Base-by-base conservation (phyloP, 2,113 vertebrate genomes). In the Psephotus haematonotus region DNA sequence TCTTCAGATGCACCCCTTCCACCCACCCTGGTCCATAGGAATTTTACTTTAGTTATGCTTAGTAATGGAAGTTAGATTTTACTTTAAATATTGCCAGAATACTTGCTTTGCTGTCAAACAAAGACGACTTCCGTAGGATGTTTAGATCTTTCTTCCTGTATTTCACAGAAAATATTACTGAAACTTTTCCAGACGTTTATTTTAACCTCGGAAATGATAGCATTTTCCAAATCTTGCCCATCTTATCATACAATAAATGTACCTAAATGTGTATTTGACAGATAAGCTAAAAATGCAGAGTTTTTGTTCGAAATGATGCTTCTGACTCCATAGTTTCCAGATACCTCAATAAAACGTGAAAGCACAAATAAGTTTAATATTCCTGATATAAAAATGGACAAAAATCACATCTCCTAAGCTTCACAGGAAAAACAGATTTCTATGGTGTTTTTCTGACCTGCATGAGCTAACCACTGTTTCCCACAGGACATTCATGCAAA, bases 11-110 rank as follows among this genome's bases (percentile, higher is more conserved):
- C 1, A 1, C 1, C 47, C 15, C 28, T 70, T 76, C 7, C 7
- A 28, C 10, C 10, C 3, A 29, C 3, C 8, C 7, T 0, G 0
- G n/a, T 44, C 14, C 17, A 9, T 25, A 14, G 43, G 64, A 39
- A n/a, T 89, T 80, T 82, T 74, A 74, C 23, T 20, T 16, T 43
- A 62, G 17, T 16, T 79, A 70, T n/a, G 10, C 52, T 92, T 76
- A 70, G 10, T 28, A 7, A 81, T 44, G 3, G 39, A 81, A 67
- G 31, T 43, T 74, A 25, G 50, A 41, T 88, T 80, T 76, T 63
- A 81, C 14, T 81, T 71, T 47, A 69, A 62, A 28, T 65, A 83
- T 13, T 77, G 15, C 2, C 59, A 83, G 33, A 80, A 72, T 33
- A 63, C 6, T 65, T 77, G 7, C 14, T 90, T 80, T 72, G 22